Evolutionary conservation across 1,140 invertebrate species (phyloP), one percentile per base, ranked within the genome.

Genomic region (Geopemphigus sp.): DNA sequence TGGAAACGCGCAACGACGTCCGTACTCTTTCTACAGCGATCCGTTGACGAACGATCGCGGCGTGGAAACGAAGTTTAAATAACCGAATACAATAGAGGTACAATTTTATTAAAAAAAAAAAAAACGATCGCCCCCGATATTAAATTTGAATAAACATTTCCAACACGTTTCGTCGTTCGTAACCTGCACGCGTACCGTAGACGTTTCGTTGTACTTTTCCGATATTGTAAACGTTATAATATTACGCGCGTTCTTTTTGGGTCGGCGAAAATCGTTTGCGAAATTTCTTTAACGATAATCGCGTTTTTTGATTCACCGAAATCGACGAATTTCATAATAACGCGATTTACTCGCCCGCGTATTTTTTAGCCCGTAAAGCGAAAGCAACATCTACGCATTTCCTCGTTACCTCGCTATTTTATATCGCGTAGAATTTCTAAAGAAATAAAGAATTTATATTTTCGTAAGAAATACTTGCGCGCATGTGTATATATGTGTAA

Each of bases 121-220:
- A 22, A 14, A 19, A n/a, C 32, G 39, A 45, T 66, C 32, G 5
- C 19, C 32, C 12, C 32, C 12, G 39, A 45, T 66, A 45, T 66
- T 66, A 66, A 66, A 66, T 66, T 66, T 66, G 22, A 39, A 66
- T 45, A 22, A 39, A 66, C 39, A 66, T n/a, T 66, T 66, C 39
- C 22, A 66, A 39, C 19, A 5, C 29, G 10, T 39, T 8, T 39
- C 32, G 29, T 10, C 29, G 19, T 26, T 64, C 17, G 29, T 64
- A 32, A 26, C 19, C 11, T 32, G 29, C 12, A 32, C 29, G 32
- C 61, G 61, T 66, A 45, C n/a, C 29, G n/a, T 66, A 39, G 22
- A 66, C n/a, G n/a, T n/a, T n/a, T n/a, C n/a, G n/a, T n/a, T n/a
- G n/a, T n/a, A n/a, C n/a, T n/a, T n/a, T n/a, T n/a, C n/a, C n/a